A percentile compares a stretch with the other conserved stretches of the same genome.
Conservation (phyloP, 2,113 vertebrate species). For the Lophochroa leadbeateri region DNA sequence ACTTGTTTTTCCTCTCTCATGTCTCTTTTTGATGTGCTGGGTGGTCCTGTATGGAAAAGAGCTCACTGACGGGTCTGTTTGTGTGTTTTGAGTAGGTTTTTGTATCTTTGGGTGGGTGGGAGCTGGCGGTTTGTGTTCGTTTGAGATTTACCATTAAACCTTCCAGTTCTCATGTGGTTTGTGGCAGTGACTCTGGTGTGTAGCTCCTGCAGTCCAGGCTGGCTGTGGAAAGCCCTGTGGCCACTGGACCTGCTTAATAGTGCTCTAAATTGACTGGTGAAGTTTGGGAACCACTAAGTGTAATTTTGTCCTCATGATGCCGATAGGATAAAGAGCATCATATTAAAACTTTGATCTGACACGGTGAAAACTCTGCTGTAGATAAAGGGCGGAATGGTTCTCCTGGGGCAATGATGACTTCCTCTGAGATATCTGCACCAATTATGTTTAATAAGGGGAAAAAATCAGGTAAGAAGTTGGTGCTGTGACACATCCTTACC, state of each 20-base stretch:
- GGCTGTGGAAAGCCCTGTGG: not conserved
- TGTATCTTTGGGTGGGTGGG: fast-evolving
- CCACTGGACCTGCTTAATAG: not conserved
- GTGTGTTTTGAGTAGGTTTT: not conserved
- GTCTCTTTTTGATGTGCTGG: not conserved
- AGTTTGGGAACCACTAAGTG: not conserved
- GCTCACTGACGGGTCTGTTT: not conserved
- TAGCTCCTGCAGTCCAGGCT: fast-evolving
- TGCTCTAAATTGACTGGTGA: not conserved
- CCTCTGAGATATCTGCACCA: not conserved
- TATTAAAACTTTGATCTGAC: not conserved
- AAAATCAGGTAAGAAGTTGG: not conserved
- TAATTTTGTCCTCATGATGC: not conserved
- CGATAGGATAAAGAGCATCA: not conserved
- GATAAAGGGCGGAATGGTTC: not conserved
- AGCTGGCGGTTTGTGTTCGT: not conserved
- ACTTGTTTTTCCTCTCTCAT: fast-evolving
- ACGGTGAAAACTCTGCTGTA: fast-evolving
- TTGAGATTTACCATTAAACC: not conserved
- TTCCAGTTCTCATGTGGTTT: fast-evolving
- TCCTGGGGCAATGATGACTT: not conserved
- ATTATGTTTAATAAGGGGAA: constrained; percentile 21
- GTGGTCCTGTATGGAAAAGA: not conserved
- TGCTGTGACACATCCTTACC: not conserved
- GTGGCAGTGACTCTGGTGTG: not conserved